phyloP scores from a whole-genome alignment of 2,888 invertebrate species.

The Chouioia cunea region DNA sequence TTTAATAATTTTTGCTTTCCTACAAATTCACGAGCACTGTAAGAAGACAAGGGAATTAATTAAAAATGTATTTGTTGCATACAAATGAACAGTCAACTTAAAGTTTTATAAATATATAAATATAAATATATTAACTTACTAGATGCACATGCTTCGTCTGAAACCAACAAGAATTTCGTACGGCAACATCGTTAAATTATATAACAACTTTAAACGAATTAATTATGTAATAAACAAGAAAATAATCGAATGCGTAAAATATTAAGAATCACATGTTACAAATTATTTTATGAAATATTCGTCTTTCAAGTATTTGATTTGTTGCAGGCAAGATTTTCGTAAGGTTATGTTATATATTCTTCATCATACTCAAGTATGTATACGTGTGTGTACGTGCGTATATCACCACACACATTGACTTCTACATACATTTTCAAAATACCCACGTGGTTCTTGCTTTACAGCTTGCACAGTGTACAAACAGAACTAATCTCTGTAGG shows the following conservation, averaged over 20 bases:
- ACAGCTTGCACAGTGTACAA: too few species aligned
- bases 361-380: too few species aligned
- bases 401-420: too few species aligned
- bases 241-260: not conserved
- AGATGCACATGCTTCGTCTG: slow-evolving; percentile 28
- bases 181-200: slow-evolving; percentile 36
- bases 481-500: too few species aligned
- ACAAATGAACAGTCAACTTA: not conserved
- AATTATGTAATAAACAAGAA: not conserved
- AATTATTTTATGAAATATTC: not conserved
- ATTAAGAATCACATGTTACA: not conserved
- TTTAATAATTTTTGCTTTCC: slow-evolving; percentile 22
- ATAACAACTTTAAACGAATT: not conserved
- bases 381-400: too few species aligned
- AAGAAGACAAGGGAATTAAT: slow-evolving; percentile 17
- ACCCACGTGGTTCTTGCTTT: too few species aligned
- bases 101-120: slow-evolving; percentile 6
- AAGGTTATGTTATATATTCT: slow-evolving; percentile 11
- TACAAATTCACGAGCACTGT: slow-evolving; percentile 23
- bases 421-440: too few species aligned
- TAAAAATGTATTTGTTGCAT: not conserved
- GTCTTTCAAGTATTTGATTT: not conserved
- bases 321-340: not conserved
- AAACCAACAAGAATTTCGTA: slow-evolving; percentile 41
- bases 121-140: slow-evolving; percentile 35